Percentiles rank a stretch among this genome's conserved stretches.
Evolutionary conservation across 2,888 invertebrate species (phyloP).

Genomic region (Steinernema hermaphroditum): DNA sequence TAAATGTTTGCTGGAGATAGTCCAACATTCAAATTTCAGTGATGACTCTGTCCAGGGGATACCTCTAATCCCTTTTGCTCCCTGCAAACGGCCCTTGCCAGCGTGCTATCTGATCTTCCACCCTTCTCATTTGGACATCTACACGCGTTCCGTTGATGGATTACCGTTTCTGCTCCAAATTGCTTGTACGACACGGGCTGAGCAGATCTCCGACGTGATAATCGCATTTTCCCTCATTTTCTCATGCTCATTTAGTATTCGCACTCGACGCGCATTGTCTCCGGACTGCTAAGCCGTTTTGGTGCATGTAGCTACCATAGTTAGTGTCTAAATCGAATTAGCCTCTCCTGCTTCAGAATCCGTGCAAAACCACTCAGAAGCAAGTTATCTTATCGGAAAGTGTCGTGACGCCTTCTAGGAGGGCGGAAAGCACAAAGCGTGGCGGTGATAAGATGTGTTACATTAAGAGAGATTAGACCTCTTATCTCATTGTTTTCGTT

Average conservation of each 20-base stretch:
- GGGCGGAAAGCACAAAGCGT: background rate
- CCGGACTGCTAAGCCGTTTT: background rate
- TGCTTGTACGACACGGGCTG: slow-evolving; percentile 5
- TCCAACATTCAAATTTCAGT: too few relatives aligned
- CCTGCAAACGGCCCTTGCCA: too few relatives aligned
- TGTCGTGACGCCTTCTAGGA: background rate
- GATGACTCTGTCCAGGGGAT: too few relatives aligned
- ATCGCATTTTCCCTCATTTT: slow-evolving; percentile 2
- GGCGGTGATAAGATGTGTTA: slow-evolving; percentile 1
- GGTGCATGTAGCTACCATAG: background rate
- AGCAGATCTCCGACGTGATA: slow-evolving; percentile 12
- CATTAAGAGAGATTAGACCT: slow-evolving; percentile 30
- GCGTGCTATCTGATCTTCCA: too few relatives aligned
- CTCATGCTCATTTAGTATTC: slow-evolving; percentile 18
- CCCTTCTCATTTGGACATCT: too few relatives aligned
- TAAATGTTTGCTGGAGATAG: too few relatives aligned
- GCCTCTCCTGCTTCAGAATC: background rate
- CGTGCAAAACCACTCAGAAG: background rate
- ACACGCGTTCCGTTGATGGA: slow-evolving; percentile 2
- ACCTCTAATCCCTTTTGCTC: too few relatives aligned
- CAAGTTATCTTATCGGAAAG: background rate
- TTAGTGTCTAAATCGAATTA: background rate
- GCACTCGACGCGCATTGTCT: background rate
- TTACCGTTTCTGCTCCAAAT: background rate
- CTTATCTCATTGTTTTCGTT: background rate